Conservation (phyloP, 2,113 vertebrate genomes). For the Archocentrus centrarchus region DNA sequence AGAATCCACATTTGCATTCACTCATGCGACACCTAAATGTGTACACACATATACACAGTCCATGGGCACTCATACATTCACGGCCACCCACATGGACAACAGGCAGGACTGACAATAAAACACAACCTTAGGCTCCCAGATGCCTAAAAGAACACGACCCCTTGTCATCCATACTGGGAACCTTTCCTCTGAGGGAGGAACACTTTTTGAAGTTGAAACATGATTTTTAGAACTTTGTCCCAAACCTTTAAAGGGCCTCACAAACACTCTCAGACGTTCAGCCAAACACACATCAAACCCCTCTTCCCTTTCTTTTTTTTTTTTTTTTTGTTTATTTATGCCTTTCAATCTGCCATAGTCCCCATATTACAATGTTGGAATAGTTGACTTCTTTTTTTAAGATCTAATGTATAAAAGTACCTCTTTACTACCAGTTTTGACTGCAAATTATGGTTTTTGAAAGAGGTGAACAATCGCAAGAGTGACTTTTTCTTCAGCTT, state of each 20-base stretch:
- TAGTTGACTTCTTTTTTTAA: not conserved
- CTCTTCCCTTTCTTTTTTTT: constrained; percentile 41
- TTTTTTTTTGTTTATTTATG: constrained; percentile 32
- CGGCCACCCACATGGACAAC: constrained; percentile 73
- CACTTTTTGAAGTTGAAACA: constrained; percentile 45
- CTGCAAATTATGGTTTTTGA: not conserved
- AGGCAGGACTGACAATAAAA: constrained; percentile 67
- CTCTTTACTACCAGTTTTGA: not conserved
- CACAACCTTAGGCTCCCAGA: constrained; percentile 56
- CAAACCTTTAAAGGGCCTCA: constrained; percentile 55
- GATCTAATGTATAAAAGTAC: not conserved
- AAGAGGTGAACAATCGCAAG: not conserved
- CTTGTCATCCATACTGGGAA: constrained; percentile 59
- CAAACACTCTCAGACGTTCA: constrained; percentile 16
- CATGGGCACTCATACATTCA: constrained; percentile 22
- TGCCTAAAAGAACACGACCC: constrained; percentile 64
- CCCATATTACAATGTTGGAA: not conserved
- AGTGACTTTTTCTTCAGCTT: not conserved
- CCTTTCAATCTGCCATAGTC: not conserved
- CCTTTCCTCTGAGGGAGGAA: constrained; percentile 51
- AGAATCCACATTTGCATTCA: constrained; percentile 33
- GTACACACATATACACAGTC: constrained; percentile 31
- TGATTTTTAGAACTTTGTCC: constrained; percentile 49
- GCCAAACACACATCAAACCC: constrained; percentile 25
- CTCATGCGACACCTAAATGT: constrained; percentile 42